Evolutionary conservation across 64 coral and sea anemone genomes (phyloP), one percentile per base, ranked within the genome.

Genomic region (Pachyseris speciosa): DNA sequence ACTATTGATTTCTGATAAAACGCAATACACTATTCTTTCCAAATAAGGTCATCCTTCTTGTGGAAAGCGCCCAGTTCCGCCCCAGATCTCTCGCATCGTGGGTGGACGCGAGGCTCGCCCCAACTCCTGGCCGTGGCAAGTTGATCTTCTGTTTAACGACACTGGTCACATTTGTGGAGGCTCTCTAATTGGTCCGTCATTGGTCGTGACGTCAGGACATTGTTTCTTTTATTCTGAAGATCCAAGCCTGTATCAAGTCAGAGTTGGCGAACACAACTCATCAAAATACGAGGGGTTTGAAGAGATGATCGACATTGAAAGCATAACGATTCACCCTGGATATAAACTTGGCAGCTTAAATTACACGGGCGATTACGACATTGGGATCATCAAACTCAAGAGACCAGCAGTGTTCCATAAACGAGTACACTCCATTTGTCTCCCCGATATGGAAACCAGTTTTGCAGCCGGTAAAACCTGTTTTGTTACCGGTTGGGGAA

Each of bases 401-500:
- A 58, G 89, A 47, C 88, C 96, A 67, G 93, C 93, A 16, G 65
- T 88, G 44, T 94, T 98, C 48, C 53, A 86, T 55, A 92, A 73
- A 79, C 89, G 89, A 48, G 92, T 98, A 0, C 88, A 89, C 26
- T 39, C 83, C 39, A 86, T 92, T 9, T 98, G 96, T 78, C 68
- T 98, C 47, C 96, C 96, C 1, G 68, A 73, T 24, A 73, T 69
- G 25, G 64, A 91, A 67, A 84, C 92, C 11, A 94, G 67, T 36
- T 93, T 89, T 38, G 38, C 88, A 26, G 17, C 66, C 1, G 84
- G 88, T 38, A 80, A 85, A 79, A 64, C 86, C 30, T 98, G 96
- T 80, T 98, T 77, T 89, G 84, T 78, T 10, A 94, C 96, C n/a
- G 96, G 96, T 49, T 98, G 96, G 96, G 96, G 96, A 6, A 94